Evolutionary conservation across 2,113 vertebrate genomes (phyloP), one percentile per base, ranked within the genome.

Genomic region (Alligator sinensis): DNA sequence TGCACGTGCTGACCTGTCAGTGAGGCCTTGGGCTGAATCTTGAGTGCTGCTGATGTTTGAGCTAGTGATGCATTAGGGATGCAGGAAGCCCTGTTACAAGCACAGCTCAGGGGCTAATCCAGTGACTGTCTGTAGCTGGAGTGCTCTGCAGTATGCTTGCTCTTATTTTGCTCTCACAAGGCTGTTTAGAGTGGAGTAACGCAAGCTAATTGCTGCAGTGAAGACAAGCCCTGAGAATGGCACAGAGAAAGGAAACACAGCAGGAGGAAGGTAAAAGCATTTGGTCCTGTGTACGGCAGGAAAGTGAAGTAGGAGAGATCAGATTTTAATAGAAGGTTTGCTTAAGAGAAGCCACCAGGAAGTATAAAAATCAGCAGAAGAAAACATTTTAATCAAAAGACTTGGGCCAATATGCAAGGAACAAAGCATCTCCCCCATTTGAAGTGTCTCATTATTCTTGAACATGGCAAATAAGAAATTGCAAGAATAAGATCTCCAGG

Each of bases 1-100:
- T 81, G 92, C 38, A 68, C 79, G 85, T 64, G 77, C 68, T 93
- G 93, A 64, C 84, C 82, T 82, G 90, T 81, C 79, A 47, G 79
- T 47, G 74, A 8, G 1, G 72, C 90, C 87, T 70, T 57, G 59
- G 76, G 76, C 22, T 81, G 21, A 92, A 87, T 55, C 82, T 87
- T 63, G 74, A 80, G 22, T 54, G 2, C 27, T 87, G 60, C 83
- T 93, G 85, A 72, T 58, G 81, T 70, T 89, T 24, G 87, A 93
- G 93, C 92, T 77, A 82, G n/a, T 15, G 18, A 3, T 68, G 62
- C 9, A 0, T 47, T 62, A 87, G 87, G 77, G 77, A 38, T 63
- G 21, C 27, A 78, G 88, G 60, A 6, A 47, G 86, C 95, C 66
- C 0, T 21, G 11, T 93, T 95, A 76, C 94, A 72, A 47, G 47